Conservation (phyloP, 2,797 vertebrate genomes). For the Hydrophis major region DNA sequence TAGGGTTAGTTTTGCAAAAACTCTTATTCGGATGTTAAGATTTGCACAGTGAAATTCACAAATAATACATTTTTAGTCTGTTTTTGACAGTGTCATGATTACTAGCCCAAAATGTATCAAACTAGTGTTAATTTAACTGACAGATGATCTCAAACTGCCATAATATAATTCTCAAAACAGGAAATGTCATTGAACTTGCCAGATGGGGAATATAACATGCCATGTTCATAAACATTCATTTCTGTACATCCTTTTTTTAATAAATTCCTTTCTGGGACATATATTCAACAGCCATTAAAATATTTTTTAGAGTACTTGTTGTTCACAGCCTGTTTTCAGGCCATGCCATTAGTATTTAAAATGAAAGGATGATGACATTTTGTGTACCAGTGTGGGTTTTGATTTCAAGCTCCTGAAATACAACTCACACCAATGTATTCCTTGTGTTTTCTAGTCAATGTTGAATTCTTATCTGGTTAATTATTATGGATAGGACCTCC, state of each 20-base stretch:
- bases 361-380: background rate
- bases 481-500: background rate
- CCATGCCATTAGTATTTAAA: background rate
- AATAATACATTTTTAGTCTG: background rate
- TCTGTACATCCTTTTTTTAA: background rate
- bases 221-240: background rate
- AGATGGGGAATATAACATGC: background rate
- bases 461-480: background rate
- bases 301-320: background rate
- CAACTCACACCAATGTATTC: background rate
- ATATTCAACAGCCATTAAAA: background rate
- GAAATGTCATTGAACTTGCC: background rate
- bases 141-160: background rate
- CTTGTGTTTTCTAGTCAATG: background rate
- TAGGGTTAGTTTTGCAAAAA: background rate
- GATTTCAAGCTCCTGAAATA: background rate
- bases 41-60: background rate
- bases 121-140: background rate
- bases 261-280: background rate
- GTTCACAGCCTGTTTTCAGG: background rate
- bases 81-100: background rate
- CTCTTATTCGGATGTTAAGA: background rate
- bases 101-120: background rate
- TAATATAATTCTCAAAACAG: background rate
- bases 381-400: background rate